Evolutionary conservation across 2,797 vertebrate species (phyloP).

Genomic region (Pseudochirops corinnae): DNA sequence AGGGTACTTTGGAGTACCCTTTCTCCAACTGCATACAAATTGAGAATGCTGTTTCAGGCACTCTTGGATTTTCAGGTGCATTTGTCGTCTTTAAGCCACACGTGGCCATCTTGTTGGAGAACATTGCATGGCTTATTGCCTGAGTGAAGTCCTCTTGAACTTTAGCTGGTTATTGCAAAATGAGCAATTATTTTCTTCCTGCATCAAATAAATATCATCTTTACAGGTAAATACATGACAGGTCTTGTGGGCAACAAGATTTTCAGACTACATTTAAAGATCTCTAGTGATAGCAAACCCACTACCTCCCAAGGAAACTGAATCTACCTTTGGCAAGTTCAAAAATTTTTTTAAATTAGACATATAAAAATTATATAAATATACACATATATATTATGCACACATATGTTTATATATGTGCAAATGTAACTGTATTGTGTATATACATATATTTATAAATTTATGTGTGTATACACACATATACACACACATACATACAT

Average conservation of each 20-base stretch:
- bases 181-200: not conserved
- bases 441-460: not conserved
- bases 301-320: not conserved
- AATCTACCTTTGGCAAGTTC: not conserved
- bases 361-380: not conserved
- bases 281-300: not conserved
- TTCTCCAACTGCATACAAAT: not conserved
- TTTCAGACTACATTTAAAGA: not conserved
- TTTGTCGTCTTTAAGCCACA: fast-evolving
- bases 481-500: not conserved
- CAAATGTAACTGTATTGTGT: not conserved
- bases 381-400: not conserved
- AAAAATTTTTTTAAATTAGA: not conserved
- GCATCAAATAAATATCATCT: not conserved
- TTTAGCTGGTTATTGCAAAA: not conserved
- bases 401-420: too few species aligned
- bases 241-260: not conserved
- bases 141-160: not conserved
- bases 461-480: not conserved
- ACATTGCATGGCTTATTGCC: fast-evolving
- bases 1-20: too few species aligned
- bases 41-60: fast-evolving
- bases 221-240: not conserved
- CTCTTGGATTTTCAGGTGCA: fast-evolving
- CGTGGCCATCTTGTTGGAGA: fast-evolving